A percentile compares a stretch with the other conserved stretches of the same genome.
These are phyloP conservation scores for Hetaerina titia DNA, from an alignment of 2,888 invertebrate species.

Conservation along the genomic window DNA sequence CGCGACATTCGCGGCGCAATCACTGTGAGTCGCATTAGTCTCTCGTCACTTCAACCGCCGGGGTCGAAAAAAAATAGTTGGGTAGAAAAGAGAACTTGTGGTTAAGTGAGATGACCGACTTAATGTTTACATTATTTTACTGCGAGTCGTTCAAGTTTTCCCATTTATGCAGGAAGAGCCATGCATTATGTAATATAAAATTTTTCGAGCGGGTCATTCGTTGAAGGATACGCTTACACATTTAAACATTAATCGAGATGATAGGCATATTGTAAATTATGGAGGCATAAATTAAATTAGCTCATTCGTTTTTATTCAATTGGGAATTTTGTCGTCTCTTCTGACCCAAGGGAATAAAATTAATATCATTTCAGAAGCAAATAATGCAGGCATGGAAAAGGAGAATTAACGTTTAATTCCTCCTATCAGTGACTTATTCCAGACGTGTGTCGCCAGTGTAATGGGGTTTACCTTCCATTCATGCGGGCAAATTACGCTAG, in stretches of 20 bases:
- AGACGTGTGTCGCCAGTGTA: neutral
- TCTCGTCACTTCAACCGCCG: neutral
- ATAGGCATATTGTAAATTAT: neutral
- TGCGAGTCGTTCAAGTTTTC: too few relatives aligned
- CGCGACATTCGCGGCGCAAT: neutral
- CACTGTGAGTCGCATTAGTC: neutral
- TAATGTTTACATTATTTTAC: too few relatives aligned
- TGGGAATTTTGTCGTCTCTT: neutral
- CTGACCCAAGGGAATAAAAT: neutral
- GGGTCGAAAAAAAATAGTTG: too few relatives aligned
- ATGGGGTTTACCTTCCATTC: neutral
- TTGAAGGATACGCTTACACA: too few relatives aligned
- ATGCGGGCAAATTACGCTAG: neutral
- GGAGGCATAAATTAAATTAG: neutral
- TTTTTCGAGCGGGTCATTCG: too few relatives aligned
- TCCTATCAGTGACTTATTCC: neutral
- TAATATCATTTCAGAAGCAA: neutral
- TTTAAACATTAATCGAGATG: too few relatives aligned
- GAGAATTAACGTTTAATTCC: neutral
- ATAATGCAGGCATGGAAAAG: neutral
- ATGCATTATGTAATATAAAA: too few relatives aligned
- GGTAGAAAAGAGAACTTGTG: too few relatives aligned
- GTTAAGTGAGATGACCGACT: too few relatives aligned
- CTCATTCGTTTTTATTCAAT: neutral
- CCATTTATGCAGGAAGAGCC: too few relatives aligned